Conservation (phyloP, 2,797 vertebrate species). For the Lophotriccus pileatus region DNA sequence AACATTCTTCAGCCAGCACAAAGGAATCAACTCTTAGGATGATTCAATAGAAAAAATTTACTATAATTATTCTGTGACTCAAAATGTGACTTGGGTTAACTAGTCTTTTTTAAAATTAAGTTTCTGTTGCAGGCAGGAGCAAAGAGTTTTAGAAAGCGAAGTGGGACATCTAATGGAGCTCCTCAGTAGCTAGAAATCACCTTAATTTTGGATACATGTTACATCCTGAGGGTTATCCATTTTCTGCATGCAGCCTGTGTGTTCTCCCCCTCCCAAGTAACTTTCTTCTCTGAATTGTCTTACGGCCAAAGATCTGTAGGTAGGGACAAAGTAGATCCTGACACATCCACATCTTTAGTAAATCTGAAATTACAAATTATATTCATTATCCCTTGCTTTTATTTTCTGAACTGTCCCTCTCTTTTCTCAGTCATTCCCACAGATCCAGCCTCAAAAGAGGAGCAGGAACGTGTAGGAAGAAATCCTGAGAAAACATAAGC, state of each 20-base stretch:
- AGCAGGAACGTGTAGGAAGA: not conserved
- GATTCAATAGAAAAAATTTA: not conserved
- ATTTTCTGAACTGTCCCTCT: not conserved
- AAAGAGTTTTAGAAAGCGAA: not conserved
- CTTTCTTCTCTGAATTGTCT: not conserved
- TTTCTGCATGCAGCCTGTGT: not conserved
- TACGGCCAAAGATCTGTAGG: not conserved
- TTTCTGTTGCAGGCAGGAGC: not conserved
- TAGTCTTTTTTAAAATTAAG: not conserved
- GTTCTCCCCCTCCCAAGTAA: not conserved
- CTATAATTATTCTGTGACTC: not conserved
- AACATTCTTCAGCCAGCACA: not conserved
- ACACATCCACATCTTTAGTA: not conserved
- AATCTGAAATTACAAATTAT: not conserved
- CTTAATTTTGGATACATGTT: not conserved
- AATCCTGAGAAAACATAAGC: not conserved
- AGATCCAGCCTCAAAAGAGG: not conserved
- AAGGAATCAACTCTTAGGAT: not conserved
- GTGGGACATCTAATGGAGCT: not conserved
- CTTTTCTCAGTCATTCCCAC: not conserved
- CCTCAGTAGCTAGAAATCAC: not conserved
- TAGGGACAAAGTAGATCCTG: not conserved
- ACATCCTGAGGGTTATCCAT: not conserved
- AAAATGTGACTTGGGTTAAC: not conserved
- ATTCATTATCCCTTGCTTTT: not conserved